Evolutionary conservation across 2,113 vertebrate species (phyloP), one percentile per base, ranked within the genome.

Genomic region (Pedionomus torquatus): DNA sequence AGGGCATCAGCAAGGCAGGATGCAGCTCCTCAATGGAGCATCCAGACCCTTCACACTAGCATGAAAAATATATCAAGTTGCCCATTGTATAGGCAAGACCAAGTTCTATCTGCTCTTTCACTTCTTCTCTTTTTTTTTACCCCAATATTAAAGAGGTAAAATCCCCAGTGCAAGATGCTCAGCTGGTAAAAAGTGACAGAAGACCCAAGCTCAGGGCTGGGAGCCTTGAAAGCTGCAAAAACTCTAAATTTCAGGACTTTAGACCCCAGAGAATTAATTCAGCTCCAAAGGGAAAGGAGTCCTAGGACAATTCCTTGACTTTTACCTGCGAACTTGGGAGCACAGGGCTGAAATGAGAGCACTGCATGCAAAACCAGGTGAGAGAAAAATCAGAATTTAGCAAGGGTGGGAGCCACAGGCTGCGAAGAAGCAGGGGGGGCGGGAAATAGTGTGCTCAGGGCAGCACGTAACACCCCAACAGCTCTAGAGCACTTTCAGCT

Each of bases 341-440:
- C 0, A 0, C 17, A 13, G 31, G 0, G 7, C 39, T 66, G 52
- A 18, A 49, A 60, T 26, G 41, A 17, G 58, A 51, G 14, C 37
- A 24, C 19, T 37, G 39, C 3, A 30, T 37, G 10, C 65, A 30
- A 55, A 78, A 14, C 0, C 0, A 33, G 37, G 13, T 0, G 13
- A 24, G n/a, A 70, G 9, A 39, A 35, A 35, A 57, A 30, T 6
- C 88, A 75, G 41, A 37, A 14, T 24, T 33, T n/a, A 52, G 13
- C 25, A 41, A 51, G 26, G 23, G 57, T 31, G 41, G 39, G 17
- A 82, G 10, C 15, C 17, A 48, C 35, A 6, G 2, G 31, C 25
- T 18, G 1, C 0, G 1, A 10, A 28, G 52, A 26, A 23, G 5
- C 17, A 75, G 20, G 17, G 46, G 46, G 19, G 46, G n/a, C n/a